Conservation (phyloP, 1,140 invertebrate species). For the Metaphire vulgaris region DNA sequence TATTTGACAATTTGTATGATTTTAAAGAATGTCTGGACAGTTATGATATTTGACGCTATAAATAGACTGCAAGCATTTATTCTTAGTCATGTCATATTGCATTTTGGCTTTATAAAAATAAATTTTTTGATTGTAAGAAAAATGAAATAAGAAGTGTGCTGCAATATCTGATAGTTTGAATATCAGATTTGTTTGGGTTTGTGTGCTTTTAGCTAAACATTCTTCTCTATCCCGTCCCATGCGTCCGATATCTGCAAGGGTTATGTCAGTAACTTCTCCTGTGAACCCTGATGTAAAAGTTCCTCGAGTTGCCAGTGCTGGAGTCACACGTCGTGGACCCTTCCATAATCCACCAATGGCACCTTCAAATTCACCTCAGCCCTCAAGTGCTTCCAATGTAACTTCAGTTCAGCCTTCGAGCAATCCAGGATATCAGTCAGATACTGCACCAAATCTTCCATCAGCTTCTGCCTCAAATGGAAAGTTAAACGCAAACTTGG, state of each 20-base stretch:
- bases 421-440: background rate
- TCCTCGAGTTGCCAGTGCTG: slow-evolving; percentile 36
- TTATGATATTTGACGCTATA: too few relatives aligned
- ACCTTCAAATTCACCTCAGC: slow-evolving; percentile 16
- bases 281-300: slow-evolving; percentile 14
- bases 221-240: slow-evolving; percentile 16
- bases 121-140: too few relatives aligned
- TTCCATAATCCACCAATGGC: slow-evolving; percentile 1
- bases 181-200: too few relatives aligned
- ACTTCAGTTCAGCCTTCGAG: background rate
- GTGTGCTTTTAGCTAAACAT: background rate
- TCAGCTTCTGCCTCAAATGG: too few relatives aligned
- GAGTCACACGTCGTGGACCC: slow-evolving; percentile 22
- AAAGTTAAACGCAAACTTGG: background rate
- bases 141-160: too few relatives aligned
- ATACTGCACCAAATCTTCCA: background rate
- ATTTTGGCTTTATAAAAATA: too few relatives aligned
- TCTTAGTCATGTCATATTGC: too few relatives aligned
- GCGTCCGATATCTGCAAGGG: slow-evolving; percentile 37
- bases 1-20: too few relatives aligned
- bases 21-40: too few relatives aligned
- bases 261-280: slow-evolving; percentile 18
- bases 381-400: background rate
- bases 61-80: too few relatives aligned
- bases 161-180: too few relatives aligned